Conservation (phyloP, 2,113 vertebrate genomes). For the mouse (Mus musculus) region DNA sequence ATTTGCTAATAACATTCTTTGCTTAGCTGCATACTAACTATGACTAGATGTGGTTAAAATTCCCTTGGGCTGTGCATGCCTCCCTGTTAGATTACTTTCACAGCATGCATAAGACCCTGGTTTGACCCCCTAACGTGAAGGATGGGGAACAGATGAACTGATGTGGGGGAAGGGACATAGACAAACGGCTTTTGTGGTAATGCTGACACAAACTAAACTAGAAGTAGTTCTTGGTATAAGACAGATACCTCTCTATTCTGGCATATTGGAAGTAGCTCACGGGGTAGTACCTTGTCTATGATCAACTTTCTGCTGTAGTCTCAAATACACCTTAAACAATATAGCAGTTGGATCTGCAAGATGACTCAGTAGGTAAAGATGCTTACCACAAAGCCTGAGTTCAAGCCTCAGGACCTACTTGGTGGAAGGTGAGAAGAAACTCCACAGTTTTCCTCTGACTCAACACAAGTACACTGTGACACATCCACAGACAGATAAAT, state of each 20-base stretch:
- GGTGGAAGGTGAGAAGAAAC: background rate
- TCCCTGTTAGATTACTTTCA: background rate
- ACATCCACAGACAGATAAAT: background rate
- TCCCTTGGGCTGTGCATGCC: no score
- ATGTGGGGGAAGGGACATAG: background rate
- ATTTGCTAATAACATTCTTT: constrained; percentile 36
- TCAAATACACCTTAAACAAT: background rate
- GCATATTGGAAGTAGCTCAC: background rate
- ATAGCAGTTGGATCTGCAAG: background rate
- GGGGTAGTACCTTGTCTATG: background rate
- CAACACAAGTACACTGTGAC: background rate
- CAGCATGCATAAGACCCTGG: background rate
- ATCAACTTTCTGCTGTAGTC: background rate
- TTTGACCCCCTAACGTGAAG: background rate
- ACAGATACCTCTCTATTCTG: background rate
- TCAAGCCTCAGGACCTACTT: background rate
- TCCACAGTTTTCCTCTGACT: background rate
- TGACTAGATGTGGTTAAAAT: background rate
- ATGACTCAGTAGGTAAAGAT: background rate
- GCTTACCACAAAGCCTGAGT: background rate
- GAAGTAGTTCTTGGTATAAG: constrained; percentile 15
- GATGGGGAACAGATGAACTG: background rate
- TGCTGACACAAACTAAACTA: constrained; percentile 43
- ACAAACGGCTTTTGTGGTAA: background rate
- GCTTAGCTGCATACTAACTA: background rate